These are phyloP conservation scores for Drosophila pachea DNA, from an alignment of 1,140 invertebrate genomes.

Conservation along the genomic window DNA sequence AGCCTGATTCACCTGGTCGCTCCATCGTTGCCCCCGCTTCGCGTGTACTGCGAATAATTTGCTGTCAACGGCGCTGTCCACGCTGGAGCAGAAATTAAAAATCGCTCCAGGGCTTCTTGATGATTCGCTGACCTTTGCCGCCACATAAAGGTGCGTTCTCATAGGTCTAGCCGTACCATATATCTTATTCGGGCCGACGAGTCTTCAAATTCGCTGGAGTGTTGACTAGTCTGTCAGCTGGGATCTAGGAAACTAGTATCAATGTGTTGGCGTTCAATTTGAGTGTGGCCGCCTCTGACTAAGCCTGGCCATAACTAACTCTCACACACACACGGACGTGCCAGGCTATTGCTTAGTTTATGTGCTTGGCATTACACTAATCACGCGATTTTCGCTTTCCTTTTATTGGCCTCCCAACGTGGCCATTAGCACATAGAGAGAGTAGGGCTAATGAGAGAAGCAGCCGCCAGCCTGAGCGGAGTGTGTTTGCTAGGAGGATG, in stretches of 20 bases:
- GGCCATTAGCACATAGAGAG: constrained; percentile 62
- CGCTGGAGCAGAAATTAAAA: constrained; percentile 49
- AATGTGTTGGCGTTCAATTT: constrained; percentile 50
- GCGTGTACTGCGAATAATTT: constrained; percentile 49
- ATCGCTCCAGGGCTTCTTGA: constrained; percentile 42
- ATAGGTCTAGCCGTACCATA: too few species aligned
- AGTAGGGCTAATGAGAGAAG: constrained; percentile 58
- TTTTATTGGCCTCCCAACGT: constrained; percentile 55
- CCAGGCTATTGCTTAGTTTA: constrained; percentile 42
- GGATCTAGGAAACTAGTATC: too few species aligned
- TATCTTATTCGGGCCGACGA: too few species aligned
- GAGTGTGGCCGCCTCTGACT: constrained; percentile 32
- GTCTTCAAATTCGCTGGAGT: constrained; percentile 7
- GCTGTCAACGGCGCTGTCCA: constrained; percentile 51
- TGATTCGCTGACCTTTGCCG: constrained; percentile 9
- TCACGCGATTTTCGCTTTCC: constrained; percentile 61
- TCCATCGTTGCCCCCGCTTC: background rate
- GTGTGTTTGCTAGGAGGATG: constrained; percentile 4
- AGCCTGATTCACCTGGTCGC: background rate
- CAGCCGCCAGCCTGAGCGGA: constrained; percentile 1
- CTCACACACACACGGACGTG: constrained; percentile 3
- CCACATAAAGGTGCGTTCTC: constrained; percentile 13
- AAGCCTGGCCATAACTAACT: constrained; percentile 30
- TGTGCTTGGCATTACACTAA: constrained; percentile 65
- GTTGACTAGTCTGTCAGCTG: constrained; percentile 8